Conservation (phyloP, 2,113 vertebrate species). For the Leptodactylus fuscus region DNA sequence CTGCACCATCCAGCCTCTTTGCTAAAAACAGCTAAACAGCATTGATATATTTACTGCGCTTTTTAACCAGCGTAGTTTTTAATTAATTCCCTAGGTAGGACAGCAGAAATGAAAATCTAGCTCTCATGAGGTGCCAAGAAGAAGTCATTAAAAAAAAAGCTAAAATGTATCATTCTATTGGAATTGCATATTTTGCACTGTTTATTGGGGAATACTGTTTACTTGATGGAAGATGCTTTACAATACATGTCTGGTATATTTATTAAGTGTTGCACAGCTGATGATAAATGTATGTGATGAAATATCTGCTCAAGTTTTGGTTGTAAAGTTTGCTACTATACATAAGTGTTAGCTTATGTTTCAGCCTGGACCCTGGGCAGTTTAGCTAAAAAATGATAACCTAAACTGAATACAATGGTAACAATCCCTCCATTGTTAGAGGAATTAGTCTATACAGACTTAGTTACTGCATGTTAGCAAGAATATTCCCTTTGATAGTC, state of each 20-base stretch:
- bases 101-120: background rate
- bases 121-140: conserved; percentile 7
- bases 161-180: conserved; percentile 9
- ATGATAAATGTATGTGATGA: background rate
- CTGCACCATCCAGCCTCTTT: background rate
- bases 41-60: conserved; percentile 14
- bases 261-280: too few relatives aligned
- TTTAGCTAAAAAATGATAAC: too few relatives aligned
- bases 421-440: too few relatives aligned
- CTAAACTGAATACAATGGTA: too few relatives aligned
- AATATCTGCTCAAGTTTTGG: background rate
- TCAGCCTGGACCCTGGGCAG: background rate
- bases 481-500: too few relatives aligned
- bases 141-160: conserved; percentile 7
- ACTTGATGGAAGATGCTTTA: background rate
- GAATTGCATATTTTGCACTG: background rate
- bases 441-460: too few relatives aligned
- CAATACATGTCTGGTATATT: background rate
- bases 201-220: conserved; percentile 1
- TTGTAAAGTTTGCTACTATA: background rate
- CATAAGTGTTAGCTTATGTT: background rate
- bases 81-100: conserved; percentile 48
- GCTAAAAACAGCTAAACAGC: background rate
- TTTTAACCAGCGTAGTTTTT: conserved; percentile 13
- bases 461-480: too few relatives aligned